Conservation (phyloP, 2,888 invertebrate genomes). For the Meiosimyza platycephala region DNA sequence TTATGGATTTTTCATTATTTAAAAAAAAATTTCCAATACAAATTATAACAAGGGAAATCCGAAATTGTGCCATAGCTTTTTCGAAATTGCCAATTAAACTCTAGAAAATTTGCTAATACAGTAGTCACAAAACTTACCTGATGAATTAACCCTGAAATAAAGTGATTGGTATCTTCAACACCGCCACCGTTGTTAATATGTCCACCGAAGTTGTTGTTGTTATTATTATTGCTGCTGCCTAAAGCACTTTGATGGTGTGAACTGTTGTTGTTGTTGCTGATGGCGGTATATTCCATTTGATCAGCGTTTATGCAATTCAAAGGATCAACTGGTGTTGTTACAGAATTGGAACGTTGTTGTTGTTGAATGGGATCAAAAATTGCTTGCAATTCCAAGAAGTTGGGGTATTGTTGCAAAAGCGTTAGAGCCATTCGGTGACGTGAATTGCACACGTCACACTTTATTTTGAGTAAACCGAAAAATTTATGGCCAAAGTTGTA, state of each 20-base stretch:
- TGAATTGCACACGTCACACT: too few relatives aligned
- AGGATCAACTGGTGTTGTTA: conserved; percentile 49
- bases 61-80: too few relatives aligned
- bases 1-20: too few relatives aligned
- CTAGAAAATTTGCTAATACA: too few relatives aligned
- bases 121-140: conserved; percentile 47
- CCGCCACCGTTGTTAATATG: conserved; percentile 28
- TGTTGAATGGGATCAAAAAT: conserved; percentile 59
- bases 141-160: conserved; percentile 45
- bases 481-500: too few relatives aligned
- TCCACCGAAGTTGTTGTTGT: conserved; percentile 38
- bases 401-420: conserved; percentile 57
- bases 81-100: too few relatives aligned
- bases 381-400: conserved; percentile 63
- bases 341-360: conserved; percentile 47
- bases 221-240: conserved; percentile 32
- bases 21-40: too few relatives aligned
- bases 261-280: conserved; percentile 44
- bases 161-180: conserved; percentile 4
- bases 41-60: too few relatives aligned
- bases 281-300: conserved; percentile 64
- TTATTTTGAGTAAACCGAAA: too few relatives aligned
- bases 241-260: conserved; percentile 8
- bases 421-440: conserved; percentile 66
- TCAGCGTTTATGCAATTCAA: conserved; percentile 54